Evolutionary conservation across 2,888 invertebrate genomes (phyloP).

Genomic region (Cylloceria caligata): DNA sequence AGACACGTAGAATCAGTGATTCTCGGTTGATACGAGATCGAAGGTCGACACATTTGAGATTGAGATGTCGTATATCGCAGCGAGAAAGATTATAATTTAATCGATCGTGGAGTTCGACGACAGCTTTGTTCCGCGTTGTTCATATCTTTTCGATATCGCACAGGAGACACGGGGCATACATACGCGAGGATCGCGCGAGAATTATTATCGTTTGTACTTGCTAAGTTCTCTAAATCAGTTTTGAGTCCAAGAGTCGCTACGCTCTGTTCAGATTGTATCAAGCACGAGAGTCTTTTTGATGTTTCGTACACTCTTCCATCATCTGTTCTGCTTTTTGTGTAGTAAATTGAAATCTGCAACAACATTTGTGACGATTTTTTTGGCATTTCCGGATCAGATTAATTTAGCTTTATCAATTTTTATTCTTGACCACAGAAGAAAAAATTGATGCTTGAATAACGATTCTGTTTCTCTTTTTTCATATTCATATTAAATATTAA

Average conservation of each 20-base stretch:
- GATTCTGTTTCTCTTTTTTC: neutral
- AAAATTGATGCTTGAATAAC: neutral
- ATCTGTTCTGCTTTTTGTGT: neutral
- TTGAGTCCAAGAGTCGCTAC: neutral
- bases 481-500: neutral
- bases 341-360: neutral
- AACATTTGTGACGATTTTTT: neutral
- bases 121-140: conserved; percentile 54
- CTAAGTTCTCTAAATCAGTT: conserved; percentile 16
- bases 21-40: conserved; percentile 37
- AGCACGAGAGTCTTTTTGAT: neutral
- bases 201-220: conserved; percentile 12
- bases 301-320: neutral
- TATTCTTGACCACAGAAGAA: no score
- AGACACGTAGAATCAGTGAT: conserved; percentile 18
- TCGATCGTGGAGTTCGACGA: conserved; percentile 55
- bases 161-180: neutral
- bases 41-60: conserved; percentile 37
- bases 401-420: neutral
- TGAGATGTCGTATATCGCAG: conserved; percentile 14
- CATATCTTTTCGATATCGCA: conserved; percentile 44
- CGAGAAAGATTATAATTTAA: conserved; percentile 51
- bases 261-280: neutral
- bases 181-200: conserved; percentile 3
- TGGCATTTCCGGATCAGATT: neutral